Conservation (phyloP, 2,113 vertebrate species). For the Pungitius pungitius region DNA sequence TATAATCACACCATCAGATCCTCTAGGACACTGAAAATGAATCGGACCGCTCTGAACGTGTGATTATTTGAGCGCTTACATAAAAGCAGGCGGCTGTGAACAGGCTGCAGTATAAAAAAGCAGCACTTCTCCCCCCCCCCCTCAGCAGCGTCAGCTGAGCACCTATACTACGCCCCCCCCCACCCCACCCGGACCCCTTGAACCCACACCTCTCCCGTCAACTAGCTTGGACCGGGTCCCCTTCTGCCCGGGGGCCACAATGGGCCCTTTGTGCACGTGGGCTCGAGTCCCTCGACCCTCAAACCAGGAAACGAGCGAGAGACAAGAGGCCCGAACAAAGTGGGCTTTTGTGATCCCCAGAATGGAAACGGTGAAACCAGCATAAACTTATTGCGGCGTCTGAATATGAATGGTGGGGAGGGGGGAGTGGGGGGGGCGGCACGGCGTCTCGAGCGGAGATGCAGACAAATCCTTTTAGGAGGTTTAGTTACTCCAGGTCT, state of each 20-base stretch:
- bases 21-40: constrained; percentile 34
- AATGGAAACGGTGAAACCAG: constrained; percentile 60
- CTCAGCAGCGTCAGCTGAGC: constrained; percentile 26
- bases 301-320: constrained; percentile 67
- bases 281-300: constrained; percentile 74
- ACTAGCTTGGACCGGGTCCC: constrained; percentile 63
- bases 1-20: constrained; percentile 50
- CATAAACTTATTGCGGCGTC: constrained; percentile 65
- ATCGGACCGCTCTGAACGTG: constrained; percentile 51
- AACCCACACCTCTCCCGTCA: constrained; percentile 68
- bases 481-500: constrained; percentile 28
- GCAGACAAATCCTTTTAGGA: constrained; percentile 42
- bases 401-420: constrained; percentile 47
- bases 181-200: constrained; percentile 44
- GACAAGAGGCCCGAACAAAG: constrained; percentile 70
- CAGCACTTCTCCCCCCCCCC: constrained; percentile 52
- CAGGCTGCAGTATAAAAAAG: constrained; percentile 22
- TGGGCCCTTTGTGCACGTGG: constrained; percentile 79
- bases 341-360: constrained; percentile 65
- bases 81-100: constrained; percentile 15
- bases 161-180: constrained; percentile 26
- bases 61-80: constrained; percentile 25
- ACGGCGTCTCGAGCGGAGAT: constrained; percentile 31
- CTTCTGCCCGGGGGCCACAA: constrained; percentile 71
- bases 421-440: too few relatives aligned